phyloP scores from a whole-genome alignment of 2,797 vertebrate genomes.

The Aldrovandia affinis region DNA sequence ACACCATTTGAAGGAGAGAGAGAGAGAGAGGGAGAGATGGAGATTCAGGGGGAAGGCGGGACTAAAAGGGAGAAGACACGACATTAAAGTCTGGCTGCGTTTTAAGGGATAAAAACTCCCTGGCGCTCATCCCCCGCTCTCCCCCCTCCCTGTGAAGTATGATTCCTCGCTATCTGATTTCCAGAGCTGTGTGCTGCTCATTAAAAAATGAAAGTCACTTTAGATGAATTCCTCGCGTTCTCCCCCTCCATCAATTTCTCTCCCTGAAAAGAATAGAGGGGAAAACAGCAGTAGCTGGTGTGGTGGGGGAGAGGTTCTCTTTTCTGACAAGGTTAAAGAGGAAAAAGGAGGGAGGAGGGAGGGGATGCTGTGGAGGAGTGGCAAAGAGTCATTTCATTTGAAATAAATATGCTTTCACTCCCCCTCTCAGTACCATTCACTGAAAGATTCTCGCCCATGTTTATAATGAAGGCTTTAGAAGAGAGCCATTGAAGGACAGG shows the following conservation, averaged over 20 bases:
- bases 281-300: constrained; percentile 43
- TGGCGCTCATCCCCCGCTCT: constrained; percentile 48
- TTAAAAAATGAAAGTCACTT: constrained; percentile 79
- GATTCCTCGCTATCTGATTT: constrained; percentile 69
- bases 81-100: constrained; percentile 71
- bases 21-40: constrained; percentile 17
- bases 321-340: constrained; percentile 79
- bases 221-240: constrained; percentile 73
- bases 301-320: constrained; percentile 69
- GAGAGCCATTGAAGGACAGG: constrained; percentile 26
- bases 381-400: constrained; percentile 28
- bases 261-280: constrained; percentile 26
- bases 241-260: constrained; percentile 53
- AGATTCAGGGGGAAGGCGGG: constrained; percentile 2
- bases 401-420: constrained; percentile 20
- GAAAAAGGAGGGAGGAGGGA: constrained; percentile 52
- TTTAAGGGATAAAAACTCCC: constrained; percentile 75
- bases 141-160: constrained; percentile 69
- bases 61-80: constrained; percentile 59
- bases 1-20: neutral
- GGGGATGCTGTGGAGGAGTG: constrained; percentile 49
- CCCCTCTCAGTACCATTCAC: neutral
- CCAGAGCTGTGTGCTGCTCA: constrained; percentile 71
- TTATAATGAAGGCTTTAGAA: constrained; percentile 26
- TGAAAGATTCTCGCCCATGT: neutral